Evolutionary conservation across 1,140 invertebrate genomes (phyloP), one percentile per base, ranked within the genome.

Genomic region (Listronotus oregonensis): DNA sequence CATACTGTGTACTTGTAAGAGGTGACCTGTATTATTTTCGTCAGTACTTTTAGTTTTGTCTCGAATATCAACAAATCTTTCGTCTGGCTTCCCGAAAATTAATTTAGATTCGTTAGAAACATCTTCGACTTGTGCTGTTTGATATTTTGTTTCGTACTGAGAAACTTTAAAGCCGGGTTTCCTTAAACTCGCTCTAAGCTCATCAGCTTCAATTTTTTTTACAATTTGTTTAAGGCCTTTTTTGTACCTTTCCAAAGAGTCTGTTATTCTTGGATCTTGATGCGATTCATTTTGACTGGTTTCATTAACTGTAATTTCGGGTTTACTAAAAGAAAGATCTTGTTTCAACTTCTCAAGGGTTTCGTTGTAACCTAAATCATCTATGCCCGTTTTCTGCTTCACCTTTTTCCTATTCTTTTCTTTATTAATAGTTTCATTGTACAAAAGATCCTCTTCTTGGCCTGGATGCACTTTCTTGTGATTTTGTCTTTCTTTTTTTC

Each of bases 391-490:
- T 21, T 54, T 54, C 8, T 17, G 17, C 21, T 54, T 15, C n/a
- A 12, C n/a, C 14, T 58, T 58, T 15, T 50, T 32, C 18, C 54
- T 63, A n/a, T 34, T 42, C 21, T 65, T 65, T 5, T 32, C 17
- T 42, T 61, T 60, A 31, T 44, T 60, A 12, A 66, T 31, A 6
- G 64, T 66, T 15, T 52, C 64, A 37, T 66, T 66, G 27, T 66
- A 66, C 9, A 66, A 18, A 27, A 66, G 57, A 42, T 65, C 64
- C 15, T 65, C 64, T 15, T 51, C 49, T 11, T 31, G 6, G n/a
- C 37, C 57, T 8, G 17, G 8, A n/a, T 1, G 6, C 7, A 44
- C 39, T 40, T 6, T 18, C 44, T 21, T 21, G 9, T 27, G 37
- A 3, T 51, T 12, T 12, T 9, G 14, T 21, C 12, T 27, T 50